Evolutionary conservation across 1,140 invertebrate genomes (phyloP).

Genomic region (Saccostrea glomerata): DNA sequence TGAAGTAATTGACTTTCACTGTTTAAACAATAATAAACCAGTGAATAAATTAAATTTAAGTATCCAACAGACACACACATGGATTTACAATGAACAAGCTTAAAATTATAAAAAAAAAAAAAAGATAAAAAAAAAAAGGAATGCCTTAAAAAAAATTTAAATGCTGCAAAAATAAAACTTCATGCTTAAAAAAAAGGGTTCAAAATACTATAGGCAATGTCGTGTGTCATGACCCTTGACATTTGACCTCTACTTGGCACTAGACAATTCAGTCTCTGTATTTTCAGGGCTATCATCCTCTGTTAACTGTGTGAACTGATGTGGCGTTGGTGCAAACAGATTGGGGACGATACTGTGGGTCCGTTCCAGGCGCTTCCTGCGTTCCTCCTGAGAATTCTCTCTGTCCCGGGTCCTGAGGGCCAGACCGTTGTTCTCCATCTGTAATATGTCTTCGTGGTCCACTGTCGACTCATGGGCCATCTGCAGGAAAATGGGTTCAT

Average conservation of each 20-base stretch:
- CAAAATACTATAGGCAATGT: background rate
- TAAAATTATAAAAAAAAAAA: no score
- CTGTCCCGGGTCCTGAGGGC: conserved; percentile 52
- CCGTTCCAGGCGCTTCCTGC: conserved; percentile 78
- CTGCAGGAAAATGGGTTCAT: conserved; percentile 74
- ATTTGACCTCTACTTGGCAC: background rate
- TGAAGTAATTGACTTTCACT: background rate
- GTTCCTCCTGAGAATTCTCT: conserved; percentile 28
- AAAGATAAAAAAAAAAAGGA: no score
- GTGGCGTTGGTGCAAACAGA: conserved; percentile 91
- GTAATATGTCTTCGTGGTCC: conserved; percentile 86
- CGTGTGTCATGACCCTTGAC: background rate
- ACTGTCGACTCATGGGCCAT: conserved; percentile 99
- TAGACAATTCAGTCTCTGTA: background rate
- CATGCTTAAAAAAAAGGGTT: no score
- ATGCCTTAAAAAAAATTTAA: no score
- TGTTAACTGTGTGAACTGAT: conserved; percentile 93
- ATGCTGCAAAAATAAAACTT: no score
- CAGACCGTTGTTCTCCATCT: conserved; percentile 44
- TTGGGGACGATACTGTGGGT: conserved; percentile 86
- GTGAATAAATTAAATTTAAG: no score
- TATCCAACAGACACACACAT: no score
- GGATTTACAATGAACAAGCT: no score
- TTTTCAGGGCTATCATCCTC: conserved; percentile 86
- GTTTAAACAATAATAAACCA: background rate